Base-by-base conservation (phyloP, 2,888 invertebrate species). In the Drosophila hawaiiensis region DNA sequence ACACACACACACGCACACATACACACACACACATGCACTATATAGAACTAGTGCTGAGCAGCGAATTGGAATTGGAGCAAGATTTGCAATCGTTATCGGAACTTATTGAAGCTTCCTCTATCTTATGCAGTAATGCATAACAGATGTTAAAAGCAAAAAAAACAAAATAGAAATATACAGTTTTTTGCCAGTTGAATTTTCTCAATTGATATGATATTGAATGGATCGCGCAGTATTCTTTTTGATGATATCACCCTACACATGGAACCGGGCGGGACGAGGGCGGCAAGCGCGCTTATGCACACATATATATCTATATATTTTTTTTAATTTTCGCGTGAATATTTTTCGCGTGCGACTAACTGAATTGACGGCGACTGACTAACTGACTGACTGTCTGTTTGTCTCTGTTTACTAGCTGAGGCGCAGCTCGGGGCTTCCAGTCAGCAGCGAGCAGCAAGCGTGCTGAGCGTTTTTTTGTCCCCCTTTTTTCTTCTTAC, bases 341-440 rank as follows among this genome's bases (percentile, higher is more conserved):
- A 72, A 75, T 78, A 82, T 73, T 89, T 74, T 89, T 86, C 82
- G 89, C 89, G 74, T 76, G 62, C 82, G 80, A 80, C 89, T 88
- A 82, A 81, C 73, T 67, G 73, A 78, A 64, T 70, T 63, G 76
- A 63, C 72, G 64, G 39, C 19, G 65, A 67, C 65, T 64, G 80
- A 79, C 66, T 73, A 76, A 58, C 80, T 68, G 80, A 52, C 80
- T 71, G 25, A 22, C 25, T 47, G 47, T 47, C 25, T 47, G 47
- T 25, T 25, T 47, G 22, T 9, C 25, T 63, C 73, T 69, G 64
- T 73, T 59, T 52, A 58, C 78, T 76, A 80, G 67, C 69, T 67
- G 78, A 79, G 73, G 56, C 67, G 66, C 73, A 66, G 66, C 76
- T 58, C 69, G 39, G 37, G 37, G 19, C 49, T n/a, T 19, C 52